Evolutionary conservation across 1,140 invertebrate genomes (phyloP), one percentile per base, ranked within the genome.

Genomic region (Zaprionus africanus): DNA sequence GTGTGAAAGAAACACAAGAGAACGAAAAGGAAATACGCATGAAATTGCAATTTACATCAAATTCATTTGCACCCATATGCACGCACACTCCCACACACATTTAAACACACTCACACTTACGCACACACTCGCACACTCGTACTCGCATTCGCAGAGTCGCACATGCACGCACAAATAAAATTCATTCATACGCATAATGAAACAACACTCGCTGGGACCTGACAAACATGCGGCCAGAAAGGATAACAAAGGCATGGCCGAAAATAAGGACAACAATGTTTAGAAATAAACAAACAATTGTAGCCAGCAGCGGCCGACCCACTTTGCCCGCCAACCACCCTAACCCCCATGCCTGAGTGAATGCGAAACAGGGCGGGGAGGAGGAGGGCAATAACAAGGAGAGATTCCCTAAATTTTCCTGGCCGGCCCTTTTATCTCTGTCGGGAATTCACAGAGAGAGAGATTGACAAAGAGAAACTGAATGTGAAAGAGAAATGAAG

Each of bases 31-130:
- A 88, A 88, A 88, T 88, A 88, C 85, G 85, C 85, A 88, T 90
- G 83, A 88, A 88, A 88, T 88, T 88, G 84, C 85, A 90, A 88
- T 88, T 88, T 90, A 90, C 85, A 88, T 87, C 84, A 88, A 83
- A 87, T 88, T 76, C 84, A 87, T 88, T 87, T 87, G 84, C 84
- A 84, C 84, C 84, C 83, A 87, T 78, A 87, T 83, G 78, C 66
- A 81, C 70, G 73, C 54, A 77, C 68, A 75, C 64, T 46, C 60
- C 63, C 24, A 15, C 62, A 67, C 26, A 60, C 51, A 22, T 28
- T 17, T 34, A 11, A 22, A 66, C 70, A 41, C 43, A 26, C 34
- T 22, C 56, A 15, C 63, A 56, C 19, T 54, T 36, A 72, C 70
- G 73, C 62, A 73, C 43, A 69, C 59, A 61, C 67, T 28, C 46